Conservation (phyloP, 1,140 invertebrate species). For the Megathymus violae region DNA sequence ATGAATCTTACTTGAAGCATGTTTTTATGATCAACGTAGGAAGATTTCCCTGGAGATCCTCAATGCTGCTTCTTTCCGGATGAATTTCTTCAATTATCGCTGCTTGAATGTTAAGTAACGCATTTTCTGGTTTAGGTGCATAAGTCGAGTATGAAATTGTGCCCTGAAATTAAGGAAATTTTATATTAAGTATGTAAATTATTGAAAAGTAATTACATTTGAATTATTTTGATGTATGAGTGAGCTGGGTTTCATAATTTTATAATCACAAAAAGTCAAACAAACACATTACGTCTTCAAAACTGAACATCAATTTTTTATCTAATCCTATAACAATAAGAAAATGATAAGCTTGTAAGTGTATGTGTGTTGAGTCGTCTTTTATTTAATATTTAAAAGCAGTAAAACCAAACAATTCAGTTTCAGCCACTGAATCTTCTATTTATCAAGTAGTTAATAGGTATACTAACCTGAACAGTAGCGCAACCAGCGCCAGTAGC, state of each 20-base stretch:
- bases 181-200: too few species aligned
- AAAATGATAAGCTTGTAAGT: too few species aligned
- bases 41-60: slow-evolving; percentile 86
- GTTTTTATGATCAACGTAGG: slow-evolving; percentile 85
- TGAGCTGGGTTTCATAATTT: too few species aligned
- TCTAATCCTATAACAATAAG: too few species aligned
- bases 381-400: too few species aligned
- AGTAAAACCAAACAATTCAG: too few species aligned
- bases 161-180: slow-evolving; percentile 73
- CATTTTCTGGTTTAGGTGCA: slow-evolving; percentile 80
- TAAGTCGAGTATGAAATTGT: slow-evolving; percentile 86
- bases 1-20: slow-evolving; percentile 84
- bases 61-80: slow-evolving; percentile 84
- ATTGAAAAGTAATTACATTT: too few species aligned
- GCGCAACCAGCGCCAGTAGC: slow-evolving; percentile 87
- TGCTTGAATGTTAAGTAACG: slow-evolving; percentile 84
- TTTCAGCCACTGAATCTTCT: not conserved
- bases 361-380: too few species aligned
- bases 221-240: too few species aligned
- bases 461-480: slow-evolving; percentile 84
- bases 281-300: too few species aligned
- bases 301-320: too few species aligned
- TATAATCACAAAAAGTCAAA: too few species aligned
- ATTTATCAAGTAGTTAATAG: not conserved
- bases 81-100: slow-evolving; percentile 85